phyloP scores from a whole-genome alignment of 2,888 invertebrate genomes.

The Erebia epiphron region DNA sequence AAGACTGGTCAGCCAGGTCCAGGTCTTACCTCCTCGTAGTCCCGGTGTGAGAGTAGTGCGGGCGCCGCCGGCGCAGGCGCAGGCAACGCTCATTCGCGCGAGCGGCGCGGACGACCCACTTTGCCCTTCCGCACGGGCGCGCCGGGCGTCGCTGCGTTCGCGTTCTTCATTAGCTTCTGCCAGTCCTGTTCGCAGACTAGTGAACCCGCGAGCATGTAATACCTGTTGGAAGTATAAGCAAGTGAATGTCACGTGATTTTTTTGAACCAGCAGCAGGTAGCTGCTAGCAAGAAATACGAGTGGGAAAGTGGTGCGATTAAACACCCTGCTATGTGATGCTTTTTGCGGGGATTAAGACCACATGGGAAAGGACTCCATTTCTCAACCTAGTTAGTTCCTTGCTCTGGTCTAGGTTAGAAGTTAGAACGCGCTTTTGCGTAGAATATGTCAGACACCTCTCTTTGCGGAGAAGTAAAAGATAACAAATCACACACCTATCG shows the following conservation, averaged over 20 bases:
- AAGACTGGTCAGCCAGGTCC: background rate
- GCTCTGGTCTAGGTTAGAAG: too few relatives aligned
- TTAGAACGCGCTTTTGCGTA: too few relatives aligned
- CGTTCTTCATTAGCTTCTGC: conserved; percentile 94
- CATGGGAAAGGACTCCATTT: too few relatives aligned
- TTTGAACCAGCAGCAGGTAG: too few relatives aligned
- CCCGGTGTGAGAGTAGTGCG: conserved; percentile 68
- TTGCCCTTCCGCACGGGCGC: conserved; percentile 93
- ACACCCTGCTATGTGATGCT: too few relatives aligned
- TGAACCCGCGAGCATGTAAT: conserved; percentile 94
- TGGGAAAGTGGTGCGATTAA: too few relatives aligned
- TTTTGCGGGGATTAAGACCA: too few relatives aligned
- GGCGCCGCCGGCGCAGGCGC: conserved; percentile 46
- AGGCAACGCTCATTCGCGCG: conserved; percentile 90
- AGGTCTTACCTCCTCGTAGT: conserved; percentile 72
- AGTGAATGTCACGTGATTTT: too few relatives aligned
- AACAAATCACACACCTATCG: conserved; percentile 85
- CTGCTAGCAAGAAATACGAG: too few relatives aligned
- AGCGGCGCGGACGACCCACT: conserved; percentile 93
- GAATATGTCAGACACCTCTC: background rate
- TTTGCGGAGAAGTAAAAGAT: background rate
- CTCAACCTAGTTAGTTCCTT: too few relatives aligned
- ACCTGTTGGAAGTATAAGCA: conserved; percentile 72
- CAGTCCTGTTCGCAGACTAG: conserved; percentile 98
- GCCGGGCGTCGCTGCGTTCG: conserved; percentile 84